These are phyloP conservation scores for Drosophila falleni DNA, from an alignment of 2,888 invertebrate species.

Conservation along the genomic window DNA sequence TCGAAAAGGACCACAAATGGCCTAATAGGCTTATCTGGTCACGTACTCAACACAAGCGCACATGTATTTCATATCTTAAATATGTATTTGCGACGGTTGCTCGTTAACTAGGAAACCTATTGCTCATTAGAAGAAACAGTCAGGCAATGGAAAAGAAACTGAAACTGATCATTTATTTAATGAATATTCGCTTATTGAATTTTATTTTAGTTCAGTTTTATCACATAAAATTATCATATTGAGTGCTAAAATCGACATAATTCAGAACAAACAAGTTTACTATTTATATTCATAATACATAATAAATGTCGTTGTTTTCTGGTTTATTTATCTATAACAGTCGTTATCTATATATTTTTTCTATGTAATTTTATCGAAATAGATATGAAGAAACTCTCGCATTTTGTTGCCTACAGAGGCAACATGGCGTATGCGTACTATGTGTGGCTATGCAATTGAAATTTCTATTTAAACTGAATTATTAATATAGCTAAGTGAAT, in stretches of 20 bases:
- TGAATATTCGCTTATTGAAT: not conserved
- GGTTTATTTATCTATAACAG: not conserved
- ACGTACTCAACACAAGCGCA: conserved; percentile 54
- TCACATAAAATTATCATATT: not conserved
- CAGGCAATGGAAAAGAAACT: not conserved
- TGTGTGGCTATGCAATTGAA: conserved; percentile 20
- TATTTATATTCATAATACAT: not conserved
- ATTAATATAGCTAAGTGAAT: conserved; percentile 64
- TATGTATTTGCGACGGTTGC: conserved; percentile 35
- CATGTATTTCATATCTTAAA: conserved; percentile 11
- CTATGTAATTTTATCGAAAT: not conserved
- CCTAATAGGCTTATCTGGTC: conserved; percentile 68
- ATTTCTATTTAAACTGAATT: conserved; percentile 42
- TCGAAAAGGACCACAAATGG: conserved; percentile 8
- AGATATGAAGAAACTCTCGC: conserved; percentile 12
- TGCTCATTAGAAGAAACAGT: not conserved
- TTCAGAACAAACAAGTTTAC: not conserved
- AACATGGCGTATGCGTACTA: conserved; percentile 33
- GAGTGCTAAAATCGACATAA: not conserved
- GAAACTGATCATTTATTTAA: not conserved
- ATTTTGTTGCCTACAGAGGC: not conserved
- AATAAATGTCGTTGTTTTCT: not conserved
- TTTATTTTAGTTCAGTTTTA: not conserved
- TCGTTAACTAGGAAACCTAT: conserved; percentile 1
- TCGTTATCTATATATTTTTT: not conserved